These are phyloP conservation scores for Mythimna ferrago DNA, from an alignment of 2,888 invertebrate species.

Conservation along the genomic window DNA sequence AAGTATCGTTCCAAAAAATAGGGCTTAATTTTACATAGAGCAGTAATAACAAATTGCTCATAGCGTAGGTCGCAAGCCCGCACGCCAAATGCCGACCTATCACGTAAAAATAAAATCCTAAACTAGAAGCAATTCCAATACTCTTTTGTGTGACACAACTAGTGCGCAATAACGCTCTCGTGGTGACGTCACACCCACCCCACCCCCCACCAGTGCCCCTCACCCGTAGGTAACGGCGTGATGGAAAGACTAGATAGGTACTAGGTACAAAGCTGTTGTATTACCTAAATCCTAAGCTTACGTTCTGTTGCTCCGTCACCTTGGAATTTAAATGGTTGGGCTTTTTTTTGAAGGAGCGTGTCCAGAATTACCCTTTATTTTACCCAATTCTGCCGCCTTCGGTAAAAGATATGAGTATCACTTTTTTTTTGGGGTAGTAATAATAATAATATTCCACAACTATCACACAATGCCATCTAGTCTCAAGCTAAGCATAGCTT, in stretches of 20 bases:
- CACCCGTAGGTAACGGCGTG: not conserved
- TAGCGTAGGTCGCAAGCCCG: too few species aligned
- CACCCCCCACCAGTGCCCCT: not conserved
- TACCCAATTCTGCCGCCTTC: too few species aligned
- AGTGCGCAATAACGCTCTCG: conserved; percentile 39
- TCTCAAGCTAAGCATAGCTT: too few species aligned
- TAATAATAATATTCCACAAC: too few species aligned
- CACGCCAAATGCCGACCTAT: not conserved
- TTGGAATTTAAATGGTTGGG: not conserved
- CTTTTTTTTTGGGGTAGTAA: too few species aligned
- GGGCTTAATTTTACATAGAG: not conserved
- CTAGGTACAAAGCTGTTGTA: conserved; percentile 3
- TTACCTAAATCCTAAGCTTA: conserved; percentile 10
- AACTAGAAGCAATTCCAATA: conserved; percentile 25
- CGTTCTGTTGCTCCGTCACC: conserved; percentile 2
- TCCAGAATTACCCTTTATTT: too few species aligned
- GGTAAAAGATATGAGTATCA: too few species aligned
- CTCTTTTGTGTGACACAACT: conserved; percentile 23
- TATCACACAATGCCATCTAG: too few species aligned
- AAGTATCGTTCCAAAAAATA: too few species aligned
- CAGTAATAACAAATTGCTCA: not conserved
- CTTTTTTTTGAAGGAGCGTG: not conserved
- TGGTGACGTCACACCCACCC: conserved; percentile 34
- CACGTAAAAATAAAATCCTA: conserved; percentile 17
- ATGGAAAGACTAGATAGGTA: conserved; percentile 23